Evolutionary conservation across 2,113 vertebrate species (phyloP), one percentile per base, ranked within the genome.

Genomic region (Vulpes ferrilata): DNA sequence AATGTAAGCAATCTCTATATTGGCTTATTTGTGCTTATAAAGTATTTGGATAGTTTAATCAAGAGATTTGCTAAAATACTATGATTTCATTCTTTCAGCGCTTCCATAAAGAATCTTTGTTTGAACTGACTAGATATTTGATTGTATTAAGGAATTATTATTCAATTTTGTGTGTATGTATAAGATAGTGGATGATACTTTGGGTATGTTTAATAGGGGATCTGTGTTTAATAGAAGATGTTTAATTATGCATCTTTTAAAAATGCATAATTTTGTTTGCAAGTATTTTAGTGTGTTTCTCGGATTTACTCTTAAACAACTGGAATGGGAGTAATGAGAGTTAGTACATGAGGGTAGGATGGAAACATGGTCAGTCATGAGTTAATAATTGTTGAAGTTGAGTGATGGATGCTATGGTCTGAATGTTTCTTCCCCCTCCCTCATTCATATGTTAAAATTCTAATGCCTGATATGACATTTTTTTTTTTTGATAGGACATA

Each of bases 101-200:
- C 23, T 93, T 96, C 71, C 78, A 71, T 83, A 96, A 90, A 82
- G 67, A 93, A 95, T 85, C 60, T 87, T 91, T 93, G 73, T 95
- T 96, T 97, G 62, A 85, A 94, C 13, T 59, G 35, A 91, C 35
- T 82, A 30, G 17, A 59, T 91, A 86, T 64, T 85, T 93, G 71
- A 53, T 93, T 53, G 22, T 86, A 35, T 91, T 73, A 82, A 94
- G 59, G 69, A 85, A 53, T 92, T 91, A 82, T 57, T 74, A 60
- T 60, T 67, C 16, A 53, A 2, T 69, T 93, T 8, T 43, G 43
- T 27, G 13, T 86, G 8, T 84, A 30, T 85, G 7, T 79, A 89
- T 43, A 43, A 71, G 80, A 59, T 48, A 35, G 22, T 25, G 57
- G 48, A 51, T 12, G 65, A 94, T 73, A 64, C 22, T 86, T 88